phyloP scores from a whole-genome alignment of 2,888 invertebrate species.

The Molorchus minor region DNA sequence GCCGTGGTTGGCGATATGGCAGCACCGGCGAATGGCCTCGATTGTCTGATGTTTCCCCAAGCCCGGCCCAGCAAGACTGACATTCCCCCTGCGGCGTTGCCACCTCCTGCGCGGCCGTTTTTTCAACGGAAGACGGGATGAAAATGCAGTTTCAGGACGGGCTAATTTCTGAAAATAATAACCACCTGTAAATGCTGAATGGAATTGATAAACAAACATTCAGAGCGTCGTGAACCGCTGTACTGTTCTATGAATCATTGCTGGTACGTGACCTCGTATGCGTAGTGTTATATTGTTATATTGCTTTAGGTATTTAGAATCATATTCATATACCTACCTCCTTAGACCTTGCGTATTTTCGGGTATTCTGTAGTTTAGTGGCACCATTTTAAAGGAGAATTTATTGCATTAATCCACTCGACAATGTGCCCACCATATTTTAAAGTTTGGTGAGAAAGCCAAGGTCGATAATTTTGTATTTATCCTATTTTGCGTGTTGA shows the following conservation, averaged over 20 bases:
- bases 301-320: conserved; percentile 24
- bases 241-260: conserved; percentile 33
- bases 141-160: conserved; percentile 34
- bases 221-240: conserved; percentile 29
- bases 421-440: neutral
- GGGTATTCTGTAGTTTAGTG: neutral
- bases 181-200: conserved; percentile 44
- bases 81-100: conserved; percentile 54
- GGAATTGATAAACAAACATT: conserved; percentile 37
- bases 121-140: conserved; percentile 25
- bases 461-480: no score
- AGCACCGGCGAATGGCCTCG: conserved; percentile 55
- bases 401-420: neutral
- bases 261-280: conserved; percentile 32
- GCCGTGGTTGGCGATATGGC: conserved; percentile 46
- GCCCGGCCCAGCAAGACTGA: conserved; percentile 60
- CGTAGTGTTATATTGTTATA: conserved; percentile 15
- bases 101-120: conserved; percentile 25
- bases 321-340: no score
- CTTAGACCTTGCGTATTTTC: conserved; percentile 20
- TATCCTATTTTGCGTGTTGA: no score
- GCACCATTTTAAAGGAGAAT: neutral
- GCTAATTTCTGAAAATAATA: conserved; percentile 39
- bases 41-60: conserved; percentile 59
- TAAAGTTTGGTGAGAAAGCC: no score